These are phyloP conservation scores for Podarcis cretensis DNA, from an alignment of 2,113 vertebrate genomes.

Conservation along the genomic window DNA sequence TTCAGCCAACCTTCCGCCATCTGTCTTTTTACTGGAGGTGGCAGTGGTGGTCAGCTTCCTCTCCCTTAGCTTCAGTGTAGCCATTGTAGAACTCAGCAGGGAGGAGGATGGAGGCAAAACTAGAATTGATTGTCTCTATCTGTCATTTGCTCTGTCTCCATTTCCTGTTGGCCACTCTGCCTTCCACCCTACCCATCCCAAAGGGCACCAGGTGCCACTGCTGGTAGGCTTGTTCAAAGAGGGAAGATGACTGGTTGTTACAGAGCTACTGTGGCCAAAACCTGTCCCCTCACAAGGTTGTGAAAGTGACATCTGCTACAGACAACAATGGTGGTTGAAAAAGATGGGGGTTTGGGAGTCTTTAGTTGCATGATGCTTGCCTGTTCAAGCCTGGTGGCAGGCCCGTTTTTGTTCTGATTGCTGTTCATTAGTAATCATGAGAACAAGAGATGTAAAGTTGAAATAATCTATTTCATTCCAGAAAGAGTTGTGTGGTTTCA, in stretches of 20 bases:
- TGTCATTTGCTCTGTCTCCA: too few species aligned
- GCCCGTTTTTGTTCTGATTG: background rate
- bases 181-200: background rate
- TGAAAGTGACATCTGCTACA: background rate
- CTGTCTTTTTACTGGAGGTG: too few species aligned
- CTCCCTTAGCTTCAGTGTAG: background rate
- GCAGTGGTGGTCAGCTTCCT: too few species aligned
- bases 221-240: background rate
- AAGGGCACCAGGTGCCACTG: too few species aligned
- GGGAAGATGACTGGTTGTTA: background rate
- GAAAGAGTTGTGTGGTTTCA: too few species aligned
- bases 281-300: background rate
- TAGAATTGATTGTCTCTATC: too few species aligned
- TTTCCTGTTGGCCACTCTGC: too few species aligned
- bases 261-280: background rate
- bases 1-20: too few species aligned
- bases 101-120: too few species aligned
- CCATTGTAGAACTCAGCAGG: background rate
- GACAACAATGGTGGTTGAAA: background rate
- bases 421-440: background rate
- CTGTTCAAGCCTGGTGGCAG: background rate
- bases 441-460: background rate
- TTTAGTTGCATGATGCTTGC: background rate
- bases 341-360: background rate
- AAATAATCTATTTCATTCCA: conserved; percentile 12